Percentiles rank a stretch among this genome's conserved stretches.
phyloP scores from a whole-genome alignment of 2,888 invertebrate species.

The Hyalella azteca region DNA sequence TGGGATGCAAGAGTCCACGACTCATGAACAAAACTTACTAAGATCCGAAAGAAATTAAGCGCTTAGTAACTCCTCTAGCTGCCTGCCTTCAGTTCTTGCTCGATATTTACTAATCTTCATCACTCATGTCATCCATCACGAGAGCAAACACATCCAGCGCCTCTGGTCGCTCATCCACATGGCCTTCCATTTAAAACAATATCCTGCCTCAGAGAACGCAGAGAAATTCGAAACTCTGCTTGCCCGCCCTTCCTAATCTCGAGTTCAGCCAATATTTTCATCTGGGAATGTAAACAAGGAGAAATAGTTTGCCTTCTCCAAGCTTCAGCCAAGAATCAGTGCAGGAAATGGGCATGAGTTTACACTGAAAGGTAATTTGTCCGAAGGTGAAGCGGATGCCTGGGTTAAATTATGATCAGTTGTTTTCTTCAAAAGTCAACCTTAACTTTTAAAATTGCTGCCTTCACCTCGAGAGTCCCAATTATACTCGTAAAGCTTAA shows the following conservation, averaged over 20 bases:
- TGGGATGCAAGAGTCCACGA: too few relatives aligned
- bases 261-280: slow-evolving; percentile 31
- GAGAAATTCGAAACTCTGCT: slow-evolving; percentile 15
- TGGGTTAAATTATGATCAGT: too few relatives aligned
- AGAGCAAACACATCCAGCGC: neutral
- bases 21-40: too few relatives aligned
- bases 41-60: too few relatives aligned
- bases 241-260: slow-evolving; percentile 15
- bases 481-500: too few relatives aligned
- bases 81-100: neutral
- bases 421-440: too few relatives aligned
- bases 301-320: slow-evolving; percentile 17
- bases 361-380: slow-evolving; percentile 26
- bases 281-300: slow-evolving; percentile 17
- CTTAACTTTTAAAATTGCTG: too few relatives aligned
- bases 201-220: neutral
- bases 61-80: neutral
- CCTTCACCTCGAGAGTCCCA: too few relatives aligned
- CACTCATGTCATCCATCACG: neutral
- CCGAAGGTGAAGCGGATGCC: neutral
- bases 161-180: neutral
- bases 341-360: slow-evolving; percentile 11
- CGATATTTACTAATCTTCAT: neutral
- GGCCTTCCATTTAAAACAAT: slow-evolving; percentile 30
- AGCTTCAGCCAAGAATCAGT: neutral